Base-by-base conservation (phyloP, 2,113 vertebrate genomes). In the Saccopteryx leptura region DNA sequence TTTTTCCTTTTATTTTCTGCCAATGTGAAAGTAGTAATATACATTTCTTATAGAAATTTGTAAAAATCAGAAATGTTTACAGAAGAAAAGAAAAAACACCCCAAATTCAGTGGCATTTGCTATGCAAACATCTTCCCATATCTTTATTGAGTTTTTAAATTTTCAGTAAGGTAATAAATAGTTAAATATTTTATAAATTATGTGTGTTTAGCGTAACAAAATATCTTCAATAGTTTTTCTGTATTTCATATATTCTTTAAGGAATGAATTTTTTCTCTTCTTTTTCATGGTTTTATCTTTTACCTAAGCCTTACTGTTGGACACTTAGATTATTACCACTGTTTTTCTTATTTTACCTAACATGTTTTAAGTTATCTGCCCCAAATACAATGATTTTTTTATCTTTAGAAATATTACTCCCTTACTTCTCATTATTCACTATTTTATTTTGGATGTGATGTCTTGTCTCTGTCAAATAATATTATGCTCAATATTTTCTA, bases 51-150 rank as follows among this genome's bases (percentile, higher is more conserved):
- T 76, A 23, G 61, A 82, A 11, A 66, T 88, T 82, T 66, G 5
- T 69, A 88, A 95, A 61, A 69, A 26, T 61, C 14, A 76, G 39
- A 82, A 88, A 69, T 63, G 7, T 75, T 76, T 92, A 58, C 39
- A 85, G 24, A 58, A 46, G 10, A 79, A 56, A 56, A 58, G 10
- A 48, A 52, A n/a, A 92, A 63, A 81, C 24, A 48, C 15, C 33
- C 39, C 4, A 46, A 92, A 88, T 81, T 54, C 17, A 66, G 50
- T 66, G 19, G 7, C 6, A 39, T 68, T 56, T 23, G 39, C 31
- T 54, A 26, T 39, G 3, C 8, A 33, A 75, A 39, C 12, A 15
- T 60, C 28, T 87, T 13, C 24, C 9, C 46, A 6, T 54, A 1
- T 61, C 7, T 60, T 66, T 68, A 15, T 2, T 8, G 17, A 23